These are phyloP conservation scores for Rhinichthys klamathensis DNA, from an alignment of 2,113 vertebrate species.

Conservation along the genomic window DNA sequence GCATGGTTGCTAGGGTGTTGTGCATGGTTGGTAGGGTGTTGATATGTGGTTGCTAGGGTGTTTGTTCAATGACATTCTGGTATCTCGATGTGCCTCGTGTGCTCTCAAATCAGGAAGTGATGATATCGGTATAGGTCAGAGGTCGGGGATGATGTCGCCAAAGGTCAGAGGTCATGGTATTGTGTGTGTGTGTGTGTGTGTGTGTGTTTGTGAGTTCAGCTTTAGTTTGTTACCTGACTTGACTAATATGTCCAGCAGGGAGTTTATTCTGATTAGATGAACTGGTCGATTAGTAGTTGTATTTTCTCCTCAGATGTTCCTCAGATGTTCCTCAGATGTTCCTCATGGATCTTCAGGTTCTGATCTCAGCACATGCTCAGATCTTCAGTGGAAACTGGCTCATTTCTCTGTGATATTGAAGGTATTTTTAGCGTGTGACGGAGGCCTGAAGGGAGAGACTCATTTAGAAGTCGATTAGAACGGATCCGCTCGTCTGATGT, in stretches of 20 bases:
- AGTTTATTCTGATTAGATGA: background rate
- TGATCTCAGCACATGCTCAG: no score
- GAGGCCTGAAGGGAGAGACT: conserved; percentile 68
- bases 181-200: background rate
- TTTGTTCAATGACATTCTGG: background rate
- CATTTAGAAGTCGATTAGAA: conserved; percentile 69
- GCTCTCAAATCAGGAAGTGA: background rate
- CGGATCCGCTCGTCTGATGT: conserved; percentile 54
- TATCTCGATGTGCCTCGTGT: background rate
- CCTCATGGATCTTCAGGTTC: no score
- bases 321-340: no score
- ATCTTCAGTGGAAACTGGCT: conserved; percentile 52
- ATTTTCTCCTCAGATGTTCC: no score
- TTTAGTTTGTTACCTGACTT: background rate
- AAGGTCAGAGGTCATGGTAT: background rate
- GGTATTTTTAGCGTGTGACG: conserved; percentile 71
- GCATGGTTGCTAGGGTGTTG: background rate
- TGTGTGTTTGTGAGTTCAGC: background rate
- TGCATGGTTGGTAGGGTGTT: no score
- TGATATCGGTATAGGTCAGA: background rate
- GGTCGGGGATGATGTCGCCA: background rate
- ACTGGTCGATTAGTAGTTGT: no score
- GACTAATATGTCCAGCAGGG: background rate
- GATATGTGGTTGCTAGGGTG: background rate
- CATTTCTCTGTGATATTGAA: conserved; percentile 51